phyloP scores from a whole-genome alignment of 2,888 invertebrate genomes.

The Melanostoma scalare region DNA sequence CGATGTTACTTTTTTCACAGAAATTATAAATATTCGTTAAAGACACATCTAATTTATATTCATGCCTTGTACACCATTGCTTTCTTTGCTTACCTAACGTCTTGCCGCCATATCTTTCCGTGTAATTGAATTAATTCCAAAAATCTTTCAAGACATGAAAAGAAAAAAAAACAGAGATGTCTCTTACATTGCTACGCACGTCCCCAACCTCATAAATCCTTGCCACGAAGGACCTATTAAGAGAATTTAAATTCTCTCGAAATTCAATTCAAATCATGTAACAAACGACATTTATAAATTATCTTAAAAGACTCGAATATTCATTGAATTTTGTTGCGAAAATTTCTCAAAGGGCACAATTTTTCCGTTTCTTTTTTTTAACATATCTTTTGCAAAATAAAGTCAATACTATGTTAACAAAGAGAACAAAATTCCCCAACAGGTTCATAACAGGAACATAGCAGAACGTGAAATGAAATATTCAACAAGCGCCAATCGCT shows the following conservation, averaged over 20 bases:
- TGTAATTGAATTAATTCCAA: background rate
- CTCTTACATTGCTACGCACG: background rate
- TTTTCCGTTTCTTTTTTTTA: background rate
- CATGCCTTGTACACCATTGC: background rate
- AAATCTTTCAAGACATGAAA: too few relatives aligned
- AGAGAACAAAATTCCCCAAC: background rate
- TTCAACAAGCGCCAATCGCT: conserved; percentile 61
- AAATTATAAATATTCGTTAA: too few relatives aligned
- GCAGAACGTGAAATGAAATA: conserved; percentile 63
- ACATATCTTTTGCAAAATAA: background rate
- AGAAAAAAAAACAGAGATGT: background rate
- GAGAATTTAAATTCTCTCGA: conserved; percentile 10
- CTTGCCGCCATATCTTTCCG: background rate
- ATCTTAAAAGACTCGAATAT: conserved; percentile 43
- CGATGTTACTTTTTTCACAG: too few relatives aligned
- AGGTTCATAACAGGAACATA: conserved; percentile 39
- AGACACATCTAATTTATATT: background rate
- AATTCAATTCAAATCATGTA: conserved; percentile 40
- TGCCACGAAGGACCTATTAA: conserved; percentile 38
- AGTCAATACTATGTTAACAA: conserved; percentile 16
- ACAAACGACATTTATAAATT: conserved; percentile 46
- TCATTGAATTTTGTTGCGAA: conserved; percentile 44
- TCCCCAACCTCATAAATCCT: conserved; percentile 6
- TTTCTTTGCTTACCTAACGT: background rate
- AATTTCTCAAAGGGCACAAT: conserved; percentile 17